These are phyloP conservation scores for Andrena camellia DNA, from an alignment of 2,888 invertebrate genomes.

Conservation along the genomic window DNA sequence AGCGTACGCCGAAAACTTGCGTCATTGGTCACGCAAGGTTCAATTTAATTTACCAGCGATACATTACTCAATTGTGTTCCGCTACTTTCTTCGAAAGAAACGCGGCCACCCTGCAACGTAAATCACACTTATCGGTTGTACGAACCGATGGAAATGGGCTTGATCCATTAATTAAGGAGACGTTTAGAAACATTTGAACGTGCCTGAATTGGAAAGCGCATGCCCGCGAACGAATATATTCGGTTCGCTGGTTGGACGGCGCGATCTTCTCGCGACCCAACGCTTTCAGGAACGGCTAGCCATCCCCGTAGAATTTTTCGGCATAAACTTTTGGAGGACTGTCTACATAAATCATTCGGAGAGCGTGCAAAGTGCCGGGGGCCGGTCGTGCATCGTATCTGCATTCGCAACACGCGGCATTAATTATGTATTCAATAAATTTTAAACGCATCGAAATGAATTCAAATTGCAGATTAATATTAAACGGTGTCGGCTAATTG, in stretches of 20 bases:
- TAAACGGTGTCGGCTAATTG: constrained; percentile 82
- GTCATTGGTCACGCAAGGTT: constrained; percentile 18
- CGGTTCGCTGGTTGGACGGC: neutral
- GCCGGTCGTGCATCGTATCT: constrained; percentile 63
- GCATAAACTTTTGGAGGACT: constrained; percentile 50
- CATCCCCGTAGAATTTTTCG: constrained; percentile 35
- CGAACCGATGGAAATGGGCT: constrained; percentile 26
- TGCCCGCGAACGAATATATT: neutral
- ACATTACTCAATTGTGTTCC: constrained; percentile 43
- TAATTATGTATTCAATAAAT: constrained; percentile 84
- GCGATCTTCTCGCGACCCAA: constrained; percentile 5
- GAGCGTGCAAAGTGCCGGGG: constrained; percentile 53
- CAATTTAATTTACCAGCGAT: constrained; percentile 31
- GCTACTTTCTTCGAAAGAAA: constrained; percentile 38
- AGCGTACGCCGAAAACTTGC: constrained; percentile 16
- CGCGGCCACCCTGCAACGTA: constrained; percentile 19
- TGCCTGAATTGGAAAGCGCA: constrained; percentile 10
- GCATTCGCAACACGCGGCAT: constrained; percentile 76
- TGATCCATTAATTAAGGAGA: constrained; percentile 31
- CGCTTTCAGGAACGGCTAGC: constrained; percentile 26
- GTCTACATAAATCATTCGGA: constrained; percentile 60
- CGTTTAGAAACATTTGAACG: constrained; percentile 2
- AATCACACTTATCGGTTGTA: constrained; percentile 39
- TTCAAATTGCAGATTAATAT: constrained; percentile 85
- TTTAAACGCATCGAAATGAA: constrained; percentile 83